phyloP scores from a whole-genome alignment of 2,113 vertebrate species.

The Oxyura jamaicensis region DNA sequence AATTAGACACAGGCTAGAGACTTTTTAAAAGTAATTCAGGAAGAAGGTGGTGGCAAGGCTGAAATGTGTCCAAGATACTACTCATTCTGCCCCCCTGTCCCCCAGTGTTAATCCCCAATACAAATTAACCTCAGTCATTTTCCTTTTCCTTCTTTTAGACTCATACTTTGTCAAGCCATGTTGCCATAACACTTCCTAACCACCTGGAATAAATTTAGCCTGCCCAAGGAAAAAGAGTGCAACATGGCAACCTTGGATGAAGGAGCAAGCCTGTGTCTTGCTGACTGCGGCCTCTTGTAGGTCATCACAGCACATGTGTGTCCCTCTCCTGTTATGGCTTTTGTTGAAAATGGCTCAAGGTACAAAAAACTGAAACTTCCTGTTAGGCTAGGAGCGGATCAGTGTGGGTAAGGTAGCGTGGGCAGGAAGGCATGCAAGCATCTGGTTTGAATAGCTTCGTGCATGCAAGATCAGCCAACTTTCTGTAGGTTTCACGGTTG shows the following conservation, averaged over 20 bases:
- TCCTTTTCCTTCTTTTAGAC: background rate
- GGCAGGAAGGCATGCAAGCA: conserved; percentile 73
- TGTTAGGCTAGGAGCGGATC: conserved; percentile 47
- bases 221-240: background rate
- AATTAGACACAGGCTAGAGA: background rate
- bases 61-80: background rate
- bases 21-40: background rate
- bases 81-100: background rate
- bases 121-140: conserved; percentile 28
- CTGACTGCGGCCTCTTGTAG: background rate
- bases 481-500: conserved; percentile 37
- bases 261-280: background rate
- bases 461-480: conserved; percentile 41
- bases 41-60: background rate
- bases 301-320: background rate
- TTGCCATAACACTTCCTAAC: conserved; percentile 17
- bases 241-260: conserved; percentile 13
- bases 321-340: conserved; percentile 15
- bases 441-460: conserved; percentile 72
- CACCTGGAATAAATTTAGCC: conserved; percentile 40
- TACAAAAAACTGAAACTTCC: conserved; percentile 67
- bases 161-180: background rate
- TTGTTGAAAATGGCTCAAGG: conserved; percentile 70
- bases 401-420: conserved; percentile 70
- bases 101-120: background rate